Evolutionary conservation across 2,888 invertebrate genomes (phyloP), one percentile per base, ranked within the genome.

Genomic region (Scotopteryx bipunctaria): DNA sequence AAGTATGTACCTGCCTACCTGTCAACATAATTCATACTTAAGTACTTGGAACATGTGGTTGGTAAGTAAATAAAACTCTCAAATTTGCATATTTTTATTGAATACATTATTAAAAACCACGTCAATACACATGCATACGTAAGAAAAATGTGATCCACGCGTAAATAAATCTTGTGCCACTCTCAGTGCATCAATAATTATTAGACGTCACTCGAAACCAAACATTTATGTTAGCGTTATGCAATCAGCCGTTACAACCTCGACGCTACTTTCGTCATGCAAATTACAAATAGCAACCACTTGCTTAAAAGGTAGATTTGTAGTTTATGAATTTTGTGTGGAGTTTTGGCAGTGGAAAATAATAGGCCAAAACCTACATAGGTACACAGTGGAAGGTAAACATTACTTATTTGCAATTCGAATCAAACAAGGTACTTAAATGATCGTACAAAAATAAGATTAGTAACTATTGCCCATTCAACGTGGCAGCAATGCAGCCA

Each of bases 71-170:
- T 71, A 61, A 73, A 77, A 73, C 66, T 44, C 41, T 16, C 3
- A 33, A 23, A 37, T 63, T 65, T 51, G 71, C 67, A 74, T 72
- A 70, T 67, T 77, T 74, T 86, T 87, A 69, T 86, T 82, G 83
- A 83, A 85, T 80, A 84, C 77, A 79, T 78, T 67, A 81, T 82
- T 83, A 83, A 83, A 86, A 86, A 83, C 70, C 86, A 86, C 86
- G 72, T 81, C 80, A 84, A 82, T 82, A 86, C 83, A 86, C 78
- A 78, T 76, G 76, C 77, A 79, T 81, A 77, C 71, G 31, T 48
- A 70, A 69, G 54, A 72, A 78, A 76, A 81, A 67, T 69, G 81
- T 82, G 81, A 81, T 71, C 45, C 81, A 86, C 81, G 76, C 80
- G 67, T 63, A 52, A 69, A 61, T 33, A 58, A 61, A 69, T 60